Evolutionary conservation across 2,113 vertebrate species (phyloP), one percentile per base, ranked within the genome.

Genomic region (Bufo bufo): DNA sequence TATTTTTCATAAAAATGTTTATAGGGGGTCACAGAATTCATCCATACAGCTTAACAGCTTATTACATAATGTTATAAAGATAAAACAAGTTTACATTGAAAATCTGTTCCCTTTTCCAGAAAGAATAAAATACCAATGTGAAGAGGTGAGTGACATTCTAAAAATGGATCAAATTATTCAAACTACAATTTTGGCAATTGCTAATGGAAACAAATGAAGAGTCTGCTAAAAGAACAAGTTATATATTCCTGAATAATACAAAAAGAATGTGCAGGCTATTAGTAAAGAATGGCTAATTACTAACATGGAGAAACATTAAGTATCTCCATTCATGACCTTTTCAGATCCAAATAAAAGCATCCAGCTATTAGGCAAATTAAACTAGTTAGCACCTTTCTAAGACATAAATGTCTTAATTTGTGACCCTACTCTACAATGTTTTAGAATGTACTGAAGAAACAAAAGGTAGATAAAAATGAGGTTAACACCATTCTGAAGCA

Each of bases 361-460:
- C 43, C 54, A 61, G 86, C 86, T 82, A 82, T 82, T 87, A 87
- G 69, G 86, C 78, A 87, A 87, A 87, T 87, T 82, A 87, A 82
- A 82, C 56, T 65, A 81, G 77, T 87, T 86, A 79, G 74, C 66
- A 77, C 58, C 50, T 87, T 72, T 81, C 79, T 81, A 87, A 72
- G 23, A 59, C 49, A 59, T 81, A 82, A 81, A 82, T 87, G 77
- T 59, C 43, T 87, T 71, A 69, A 81, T 58, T 81, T 77, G 56
- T 78, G 47, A 66, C 33, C 47, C 63, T 87, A 56, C 65, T 59
- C 33, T 59, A 61, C 59, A 86, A 59, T 59, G n/a, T 59, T 9
- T 66, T 54, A 58, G 20, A 54, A 69, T 43, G 74, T 82, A 82
- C n/a, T 87, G 9, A 81, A 74, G 75, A 63, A 52, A 78, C 74